Conservation (phyloP, 2,113 vertebrate genomes). For the Anarhynchus alexandrinus region DNA sequence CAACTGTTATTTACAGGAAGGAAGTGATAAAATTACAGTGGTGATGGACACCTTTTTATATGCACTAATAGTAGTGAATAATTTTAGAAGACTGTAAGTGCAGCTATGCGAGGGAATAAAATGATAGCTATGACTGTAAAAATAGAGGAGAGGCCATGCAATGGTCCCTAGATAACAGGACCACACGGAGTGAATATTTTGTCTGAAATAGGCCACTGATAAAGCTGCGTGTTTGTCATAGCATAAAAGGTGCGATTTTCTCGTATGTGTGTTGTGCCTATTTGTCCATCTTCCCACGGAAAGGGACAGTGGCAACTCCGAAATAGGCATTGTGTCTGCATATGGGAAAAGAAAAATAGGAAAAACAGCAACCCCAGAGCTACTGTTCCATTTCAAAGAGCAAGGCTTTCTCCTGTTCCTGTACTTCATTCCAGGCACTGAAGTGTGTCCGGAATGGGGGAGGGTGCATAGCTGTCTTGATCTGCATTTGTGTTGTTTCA, state of each 20-base stretch:
- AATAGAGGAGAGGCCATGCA: conserved; percentile 12
- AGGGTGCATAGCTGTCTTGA: too few species aligned
- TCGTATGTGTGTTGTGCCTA: not conserved
- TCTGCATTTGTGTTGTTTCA: not conserved
- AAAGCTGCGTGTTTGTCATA: not conserved
- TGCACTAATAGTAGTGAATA: not conserved
- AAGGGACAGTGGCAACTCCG: not conserved
- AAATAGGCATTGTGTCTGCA: not conserved
- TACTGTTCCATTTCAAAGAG: not conserved
- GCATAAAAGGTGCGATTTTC: not conserved
- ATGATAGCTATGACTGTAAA: not conserved
- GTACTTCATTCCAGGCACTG: not conserved
- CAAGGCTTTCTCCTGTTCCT: not conserved
- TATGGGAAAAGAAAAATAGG: not conserved
- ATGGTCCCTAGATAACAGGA: not conserved
- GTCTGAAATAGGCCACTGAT: conserved; percentile 26
- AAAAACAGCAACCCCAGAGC: not conserved
- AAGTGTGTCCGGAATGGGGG: not conserved
- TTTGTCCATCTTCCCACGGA: not conserved
- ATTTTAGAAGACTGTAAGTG: not conserved
- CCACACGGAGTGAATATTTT: not conserved
- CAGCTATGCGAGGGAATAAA: not conserved
- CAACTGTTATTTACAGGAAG: not conserved
- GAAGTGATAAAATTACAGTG: not conserved
- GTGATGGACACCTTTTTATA: not conserved